Conservation (phyloP, 2,113 vertebrate species). For the Alces alces region DNA sequence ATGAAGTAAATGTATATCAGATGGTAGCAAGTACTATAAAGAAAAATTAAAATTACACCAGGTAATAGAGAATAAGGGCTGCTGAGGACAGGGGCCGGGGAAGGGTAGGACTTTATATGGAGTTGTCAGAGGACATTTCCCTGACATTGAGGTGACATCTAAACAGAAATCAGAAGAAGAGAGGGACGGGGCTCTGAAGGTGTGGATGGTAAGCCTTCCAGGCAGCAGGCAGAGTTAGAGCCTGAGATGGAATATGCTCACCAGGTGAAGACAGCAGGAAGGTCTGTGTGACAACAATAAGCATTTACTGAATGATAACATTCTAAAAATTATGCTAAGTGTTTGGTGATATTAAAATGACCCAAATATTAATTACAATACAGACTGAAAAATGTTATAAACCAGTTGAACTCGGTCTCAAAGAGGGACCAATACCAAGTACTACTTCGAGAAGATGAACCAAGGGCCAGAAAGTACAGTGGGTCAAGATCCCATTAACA, state of each 20-base stretch:
- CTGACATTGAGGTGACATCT: background rate
- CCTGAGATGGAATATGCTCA: background rate
- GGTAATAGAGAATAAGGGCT: background rate
- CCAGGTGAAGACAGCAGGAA: background rate
- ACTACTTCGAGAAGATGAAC: slow-evolving; percentile 8
- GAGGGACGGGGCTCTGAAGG: background rate
- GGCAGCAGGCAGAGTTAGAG: background rate
- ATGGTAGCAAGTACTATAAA: background rate
- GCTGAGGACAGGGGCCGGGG: background rate
- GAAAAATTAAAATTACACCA: background rate
- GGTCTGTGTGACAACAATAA: background rate
- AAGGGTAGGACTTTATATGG: background rate
- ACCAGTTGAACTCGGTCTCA: background rate
- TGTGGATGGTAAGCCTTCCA: background rate
- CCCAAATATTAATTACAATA: slow-evolving; percentile 6
- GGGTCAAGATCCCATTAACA: background rate
- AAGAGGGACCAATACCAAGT: background rate
- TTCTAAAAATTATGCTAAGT: slow-evolving; percentile 11
- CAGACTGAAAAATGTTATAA: background rate
- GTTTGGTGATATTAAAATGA: slow-evolving; percentile 24
- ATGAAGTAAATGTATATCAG: background rate
- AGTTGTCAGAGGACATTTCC: background rate
- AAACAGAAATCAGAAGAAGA: background rate
- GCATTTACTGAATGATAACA: background rate
- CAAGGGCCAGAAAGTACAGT: background rate